Evolutionary conservation across 2,113 vertebrate species (phyloP), one percentile per base, ranked within the genome.

Genomic region (Siniperca chuatsi): DNA sequence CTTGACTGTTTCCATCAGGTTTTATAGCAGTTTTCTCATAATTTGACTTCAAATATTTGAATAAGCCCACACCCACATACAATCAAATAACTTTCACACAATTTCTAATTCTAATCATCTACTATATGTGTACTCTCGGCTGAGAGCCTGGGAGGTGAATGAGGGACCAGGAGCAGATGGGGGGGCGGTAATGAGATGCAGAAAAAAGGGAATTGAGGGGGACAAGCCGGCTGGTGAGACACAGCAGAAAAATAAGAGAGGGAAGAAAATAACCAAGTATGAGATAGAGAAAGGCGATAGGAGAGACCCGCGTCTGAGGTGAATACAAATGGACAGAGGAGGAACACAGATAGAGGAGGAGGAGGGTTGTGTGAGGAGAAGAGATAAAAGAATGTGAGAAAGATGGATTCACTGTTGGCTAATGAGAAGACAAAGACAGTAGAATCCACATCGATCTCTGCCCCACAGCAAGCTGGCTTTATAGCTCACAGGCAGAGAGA

Each of bases 361-460:
- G 80, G 86, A 67, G 64, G 75, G 81, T 78, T 85, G 87, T 82
- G 87, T 79, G 83, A 89, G 84, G 85, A 87, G 87, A 77, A 48
- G 84, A 89, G 92, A 92, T 90, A 93, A 92, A 95, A 90, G 82
- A 94, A 92, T 84, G 87, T 83, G 92, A 93, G 88, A 94, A 92
- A 93, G 91, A 94, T 92, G 87, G 90, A 94, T 93, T 92, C 90
- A 89, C 84, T 88, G 88, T 88, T 88, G 88, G 73, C 88, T 92
- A 94, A 94, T 93, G 91, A 93, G 92, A 90, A 93, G 92, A 95
- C 93, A 94, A 93, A 93, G 92, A 86, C 91, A 81, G 82, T n/a
- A 40, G 89, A 77, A 92, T 89, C 89, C 91, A 89, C 93, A 93
- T 94, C 89, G 86, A 95, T 95, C 92, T 91, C 69, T 90, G 88